Base-by-base conservation (phyloP, 2,113 vertebrate genomes). In the Cavia porcellus region DNA sequence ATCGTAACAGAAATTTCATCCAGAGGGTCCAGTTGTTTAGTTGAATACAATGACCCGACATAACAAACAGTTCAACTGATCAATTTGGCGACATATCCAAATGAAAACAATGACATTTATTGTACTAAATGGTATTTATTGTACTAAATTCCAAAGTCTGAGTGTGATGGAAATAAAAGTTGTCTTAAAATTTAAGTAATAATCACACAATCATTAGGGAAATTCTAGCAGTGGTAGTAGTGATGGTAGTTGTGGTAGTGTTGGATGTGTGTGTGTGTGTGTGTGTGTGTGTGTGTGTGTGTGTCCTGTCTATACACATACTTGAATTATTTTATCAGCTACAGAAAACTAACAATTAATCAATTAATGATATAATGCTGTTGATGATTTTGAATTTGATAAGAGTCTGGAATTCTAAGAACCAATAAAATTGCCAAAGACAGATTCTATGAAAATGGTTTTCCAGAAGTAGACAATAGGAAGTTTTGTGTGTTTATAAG, bases 401-500 rank as follows among this genome's bases (percentile, higher is more conserved):
- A 19, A 87, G 25, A 61, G 77, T 25, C 10, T 90, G 80, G 42
- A 92, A 81, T 86, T 89, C 25, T 66, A 47, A 92, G 81, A 87
- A 47, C 15, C 7, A 75, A 47, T 7, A 3, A 87, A 45, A 8
- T 0, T 57, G 25, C 77, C 2, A 80, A 90, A 74, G 2, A 42
- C 45, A 25, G 10, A 79, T 64, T 85, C 22, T 85, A 2, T 64
- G 32, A 85, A 19, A 84, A 19, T 55, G 61, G 20, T 15, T 35
- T 5, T 19, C 20, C 74, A 57, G 30, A 64, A 74, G 25, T 86
- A 38, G 0, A 82, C 10, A 20, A 20, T 81, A 59, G 12, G 5
- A 81, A 28, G 0, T 2, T 83, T 70, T 70, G 20, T 72, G 4
- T 89, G 55, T 81, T 75, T 82, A 88, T 38, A 59, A 74, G 57